Percentiles rank a stretch among this genome's conserved stretches.
Evolutionary conservation across 2,113 vertebrate species (phyloP).

Genomic region (Cettia cetti): DNA sequence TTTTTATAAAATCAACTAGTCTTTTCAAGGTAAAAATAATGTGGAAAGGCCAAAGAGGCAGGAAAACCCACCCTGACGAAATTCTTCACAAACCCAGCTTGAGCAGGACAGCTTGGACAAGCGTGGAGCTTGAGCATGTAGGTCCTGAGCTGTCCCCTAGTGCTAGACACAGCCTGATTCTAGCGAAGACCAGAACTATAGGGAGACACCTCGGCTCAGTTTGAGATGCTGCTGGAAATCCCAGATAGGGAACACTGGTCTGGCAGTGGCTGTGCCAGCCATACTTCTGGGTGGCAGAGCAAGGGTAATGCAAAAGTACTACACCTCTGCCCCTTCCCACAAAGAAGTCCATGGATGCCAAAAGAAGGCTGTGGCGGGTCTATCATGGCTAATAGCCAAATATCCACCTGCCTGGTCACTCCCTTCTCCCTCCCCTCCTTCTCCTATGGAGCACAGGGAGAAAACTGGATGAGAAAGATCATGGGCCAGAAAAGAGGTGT

Average conservation of each 20-base stretch:
- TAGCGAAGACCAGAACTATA: fast-evolving
- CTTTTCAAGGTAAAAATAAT: not conserved
- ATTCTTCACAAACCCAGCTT: not conserved
- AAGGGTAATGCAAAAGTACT: not conserved
- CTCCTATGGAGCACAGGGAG: not conserved
- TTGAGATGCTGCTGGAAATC: not conserved
- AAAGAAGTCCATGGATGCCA: not conserved
- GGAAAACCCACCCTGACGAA: not conserved
- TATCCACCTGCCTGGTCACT: not conserved
- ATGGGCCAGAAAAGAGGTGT: not conserved
- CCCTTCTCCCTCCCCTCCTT: not conserved
- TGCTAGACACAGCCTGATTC: not conserved
- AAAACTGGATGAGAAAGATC: not conserved
- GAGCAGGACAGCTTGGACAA: not conserved
- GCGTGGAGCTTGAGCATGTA: not conserved
- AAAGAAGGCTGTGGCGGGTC: not conserved
- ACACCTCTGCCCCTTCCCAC: not conserved
- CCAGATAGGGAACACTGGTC: not conserved
- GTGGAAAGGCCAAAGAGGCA: not conserved
- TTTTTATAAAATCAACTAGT: not conserved
- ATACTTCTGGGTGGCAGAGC: not conserved
- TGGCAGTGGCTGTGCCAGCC: not conserved
- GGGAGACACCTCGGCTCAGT: not conserved
- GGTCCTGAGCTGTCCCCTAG: not conserved
- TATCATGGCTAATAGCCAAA: not conserved